phyloP scores from a whole-genome alignment of 2,888 invertebrate species.

The Lomographa bimaculata region DNA sequence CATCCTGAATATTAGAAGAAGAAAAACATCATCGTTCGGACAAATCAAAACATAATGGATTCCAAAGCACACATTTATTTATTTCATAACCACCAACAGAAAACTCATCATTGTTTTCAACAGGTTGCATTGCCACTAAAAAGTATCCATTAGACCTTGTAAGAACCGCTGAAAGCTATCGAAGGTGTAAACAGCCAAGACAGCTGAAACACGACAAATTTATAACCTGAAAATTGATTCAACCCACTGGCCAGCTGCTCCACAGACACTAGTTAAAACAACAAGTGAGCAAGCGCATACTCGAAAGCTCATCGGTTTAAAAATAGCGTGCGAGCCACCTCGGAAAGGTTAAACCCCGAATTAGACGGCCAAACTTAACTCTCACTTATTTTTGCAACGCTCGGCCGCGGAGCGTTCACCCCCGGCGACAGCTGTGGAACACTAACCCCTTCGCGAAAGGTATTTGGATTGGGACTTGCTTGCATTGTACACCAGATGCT shows the following conservation, averaged over 20 bases:
- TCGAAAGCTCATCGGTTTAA: slow-evolving; percentile 54
- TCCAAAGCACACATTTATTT: too few relatives aligned
- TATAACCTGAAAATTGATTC: slow-evolving; percentile 33
- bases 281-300: slow-evolving; percentile 45
- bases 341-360: slow-evolving; percentile 73
- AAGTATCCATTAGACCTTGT: not conserved
- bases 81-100: slow-evolving; percentile 1
- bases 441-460: slow-evolving; percentile 15
- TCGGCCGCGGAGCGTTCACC: slow-evolving; percentile 42
- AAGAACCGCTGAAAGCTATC: slow-evolving; percentile 12
- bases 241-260: slow-evolving; percentile 31
- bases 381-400: slow-evolving; percentile 65
- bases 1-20: slow-evolving; percentile 1
- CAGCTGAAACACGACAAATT: slow-evolving; percentile 33
- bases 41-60: too few relatives aligned
- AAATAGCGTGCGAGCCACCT: slow-evolving; percentile 63
- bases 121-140: not conserved
- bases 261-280: slow-evolving; percentile 21
- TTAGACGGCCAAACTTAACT: slow-evolving; percentile 77
- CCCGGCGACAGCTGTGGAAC: slow-evolving; percentile 19
- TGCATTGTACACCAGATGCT: not conserved
- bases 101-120: not conserved
- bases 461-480: slow-evolving; percentile 4
- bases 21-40: not conserved
- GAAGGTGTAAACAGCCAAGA: slow-evolving; percentile 14